A percentile compares a stretch with the other conserved stretches of the same genome.
These are phyloP conservation scores for Philopotamus ludificatus DNA, from an alignment of 1,140 invertebrate genomes.

Conservation along the genomic window DNA sequence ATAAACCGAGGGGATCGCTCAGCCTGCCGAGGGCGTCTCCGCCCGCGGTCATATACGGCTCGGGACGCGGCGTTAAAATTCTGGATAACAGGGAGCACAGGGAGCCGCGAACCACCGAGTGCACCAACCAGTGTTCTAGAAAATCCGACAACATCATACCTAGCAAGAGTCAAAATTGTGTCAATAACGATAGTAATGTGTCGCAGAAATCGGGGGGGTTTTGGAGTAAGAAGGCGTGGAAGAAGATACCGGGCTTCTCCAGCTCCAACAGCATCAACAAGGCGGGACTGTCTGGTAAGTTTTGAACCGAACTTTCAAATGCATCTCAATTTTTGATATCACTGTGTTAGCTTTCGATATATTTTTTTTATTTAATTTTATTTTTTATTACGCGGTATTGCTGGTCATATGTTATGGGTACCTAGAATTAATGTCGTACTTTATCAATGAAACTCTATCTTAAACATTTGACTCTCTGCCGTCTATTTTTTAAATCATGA, in stretches of 20 bases:
- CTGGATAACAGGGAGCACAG: conserved; percentile 36
- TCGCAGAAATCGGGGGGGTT: conserved; percentile 56
- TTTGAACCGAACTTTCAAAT: too few relatives aligned
- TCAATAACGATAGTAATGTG: conserved; percentile 44
- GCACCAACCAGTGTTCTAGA: conserved; percentile 34
- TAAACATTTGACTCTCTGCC: too few relatives aligned
- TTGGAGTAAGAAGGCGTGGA: conserved; percentile 74
- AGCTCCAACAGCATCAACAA: conserved; percentile 66
- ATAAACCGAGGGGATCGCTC: conserved; percentile 51
- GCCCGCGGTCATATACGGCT: conserved; percentile 55
- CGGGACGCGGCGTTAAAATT: conserved; percentile 43
- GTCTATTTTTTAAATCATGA: too few relatives aligned
- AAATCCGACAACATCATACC: conserved; percentile 31
- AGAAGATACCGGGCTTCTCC: conserved; percentile 70
- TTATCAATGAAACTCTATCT: too few relatives aligned
- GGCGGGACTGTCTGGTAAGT: conserved; percentile 61
- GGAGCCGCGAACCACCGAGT: conserved; percentile 33
- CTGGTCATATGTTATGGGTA: too few relatives aligned
- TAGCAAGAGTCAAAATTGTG: conserved; percentile 50
- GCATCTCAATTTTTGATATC: not conserved
- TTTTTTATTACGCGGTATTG: too few relatives aligned
- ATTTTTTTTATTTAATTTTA: too few relatives aligned
- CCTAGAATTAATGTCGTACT: too few relatives aligned
- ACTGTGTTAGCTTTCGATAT: too few relatives aligned
- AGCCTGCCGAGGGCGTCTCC: conserved; percentile 51